Base-by-base conservation (phyloP, 2,113 vertebrate species). In the Pavo muticus region DNA sequence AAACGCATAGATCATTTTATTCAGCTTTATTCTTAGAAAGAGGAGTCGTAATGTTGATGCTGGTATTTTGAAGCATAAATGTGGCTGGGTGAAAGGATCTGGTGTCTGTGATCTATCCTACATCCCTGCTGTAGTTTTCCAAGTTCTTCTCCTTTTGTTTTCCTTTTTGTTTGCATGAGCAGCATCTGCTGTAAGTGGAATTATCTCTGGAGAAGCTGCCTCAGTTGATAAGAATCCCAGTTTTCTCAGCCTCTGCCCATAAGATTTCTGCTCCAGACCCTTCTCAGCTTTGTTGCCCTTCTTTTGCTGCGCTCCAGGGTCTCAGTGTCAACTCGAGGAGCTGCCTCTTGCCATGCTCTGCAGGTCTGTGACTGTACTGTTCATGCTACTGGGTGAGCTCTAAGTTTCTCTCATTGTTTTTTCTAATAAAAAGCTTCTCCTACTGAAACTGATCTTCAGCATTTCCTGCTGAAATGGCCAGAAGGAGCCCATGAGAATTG, bases 1-100 rank as follows among this genome's bases (percentile, higher is more conserved):
- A 44, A 90, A 94, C 79, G 35, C 60, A 85, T 78, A 54, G 93
- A 95, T 87, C 76, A 57, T 97, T 95, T 95, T 94, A 64, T 93
- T 92, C 35, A 70, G 47, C 35, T 94, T 87, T 86, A 80, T 91
- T 75, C 79, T 90, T 87, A 80, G 82, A 92, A 96, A 92, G 24
- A 69, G 37, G 84, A 86, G 56, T 40, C 19, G 18, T 70, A 68
- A 84, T 39, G 52, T 61, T 61, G 40, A 64, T 93, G 57, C 1
- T 6, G 59, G 29, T 84, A 57, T 89, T 87, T 81, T 70, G 61
- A 60, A 90, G 40, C 7, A 5, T 40, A 27, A 47, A 8, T 19
- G 42, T 64, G 30, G 29, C 60, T 86, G 48, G 37, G 37, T 68
- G 56, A 25, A 73, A 67, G 47, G 20, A 30, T 23, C 32, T 87